Evolutionary conservation across 2,888 invertebrate species (phyloP), one percentile per base, ranked within the genome.

Genomic region (Amphimallon solstitiale): DNA sequence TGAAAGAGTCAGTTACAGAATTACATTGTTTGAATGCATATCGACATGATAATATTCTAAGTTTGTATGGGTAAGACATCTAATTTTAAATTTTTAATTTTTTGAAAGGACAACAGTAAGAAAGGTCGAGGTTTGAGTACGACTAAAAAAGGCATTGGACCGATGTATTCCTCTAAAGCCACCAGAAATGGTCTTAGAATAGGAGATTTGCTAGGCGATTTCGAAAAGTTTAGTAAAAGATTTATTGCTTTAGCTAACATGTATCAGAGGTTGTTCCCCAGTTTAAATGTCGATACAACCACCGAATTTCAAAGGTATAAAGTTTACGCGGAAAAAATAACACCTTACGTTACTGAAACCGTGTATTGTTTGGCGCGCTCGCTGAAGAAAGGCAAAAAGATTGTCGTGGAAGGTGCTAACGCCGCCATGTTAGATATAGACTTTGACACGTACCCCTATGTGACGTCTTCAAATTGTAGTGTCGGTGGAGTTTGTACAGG

Each of bases 361-460:
- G 95, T 98, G 34, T 90, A 91, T 10, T 95, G 90, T 79, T 83
- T 99, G 63, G 90, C 97, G 82, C 87, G 89, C 66, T 90, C 92
- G 46, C 85, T 98, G 54, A 85, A 85, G 49, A 85, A 86, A 9
- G 92, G 93, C 6, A 93, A 93, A 80, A 91, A 88, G 66, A 90
- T 99, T 67, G 85, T 99, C 40, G 95, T 99, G 0, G 99, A 98
- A 83, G 99, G 99, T 40, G 99, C 99, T 37, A 99, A 99, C 82
- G 99, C 98, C 3, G 96, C 96, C 56, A 95, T 99, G 93, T 84
- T 99, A 81, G 99, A 99, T 82, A 99, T 99, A 79, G 99, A 99
- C 84, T 98, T 98, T 84, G 98, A 94, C 61, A 98, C 98, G 2
- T 98, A 98, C 84, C 98, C 98, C 0, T 99, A 96, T 84, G 99